Evolutionary conservation across 2,797 vertebrate genomes (phyloP), one percentile per base, ranked within the genome.

Genomic region (Simalia tracyae): DNA sequence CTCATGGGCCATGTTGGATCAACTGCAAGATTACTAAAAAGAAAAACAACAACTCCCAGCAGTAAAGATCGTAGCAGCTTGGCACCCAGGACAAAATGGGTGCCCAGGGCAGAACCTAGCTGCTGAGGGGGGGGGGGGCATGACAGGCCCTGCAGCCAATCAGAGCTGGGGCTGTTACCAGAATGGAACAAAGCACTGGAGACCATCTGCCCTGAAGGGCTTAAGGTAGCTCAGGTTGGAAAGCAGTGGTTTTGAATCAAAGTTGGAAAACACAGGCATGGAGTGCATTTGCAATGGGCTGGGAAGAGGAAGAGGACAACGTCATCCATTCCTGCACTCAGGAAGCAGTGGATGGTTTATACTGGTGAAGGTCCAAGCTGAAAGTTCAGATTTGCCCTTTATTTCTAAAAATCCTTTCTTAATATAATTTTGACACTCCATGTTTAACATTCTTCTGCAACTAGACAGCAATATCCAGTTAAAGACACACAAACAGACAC

Each of bases 381-480:
- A 46, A 81, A 46, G 19, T 76, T 76, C 42, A 19, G 36, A 46
- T 81, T 81, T 66, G 31, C 19, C 24, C 60, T 36, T 66, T 86
- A 36, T 54, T 56, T 26, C 84, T 61, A 54, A 36, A 84, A 24
- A 31, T 56, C 24, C 31, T 36, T 22, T 42, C 57, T 57, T 46
- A 91, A 28, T n/a, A 17, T 60, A 31, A 46, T 36, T 19, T 31
- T 87, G 60, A 68, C 42, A 89, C 8, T 10, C 84, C 57, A 42
- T 24, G 36, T 92, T 92, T 91, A 90, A 42, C 17, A 60, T 54
- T 84, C 56, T 92, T 89, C 54, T 84, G 4, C 0, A 84, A 31
- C 22, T 92, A 31, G 0, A 90, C 46, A 46, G 5, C 0, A 0
- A 26, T 0, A 0, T 63, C 92, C 57, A 68, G 50, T 42, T 46